phyloP scores from a whole-genome alignment of 2,797 vertebrate genomes.

The Sebastes itinus region DNA sequence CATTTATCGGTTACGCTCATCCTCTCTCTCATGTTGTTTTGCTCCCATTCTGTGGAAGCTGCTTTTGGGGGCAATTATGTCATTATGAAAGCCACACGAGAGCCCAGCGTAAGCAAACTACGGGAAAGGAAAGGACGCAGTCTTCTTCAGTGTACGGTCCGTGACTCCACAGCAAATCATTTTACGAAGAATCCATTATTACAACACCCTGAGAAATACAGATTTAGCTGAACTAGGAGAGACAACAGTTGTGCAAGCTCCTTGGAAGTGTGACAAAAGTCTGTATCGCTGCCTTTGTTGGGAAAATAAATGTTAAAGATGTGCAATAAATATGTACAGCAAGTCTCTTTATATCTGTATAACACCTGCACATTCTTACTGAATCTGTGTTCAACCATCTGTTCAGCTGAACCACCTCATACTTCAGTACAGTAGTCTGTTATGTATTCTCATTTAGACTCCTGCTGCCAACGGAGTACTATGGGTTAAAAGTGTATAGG shows the following conservation, averaged over 20 bases:
- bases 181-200: neutral
- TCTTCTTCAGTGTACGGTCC: neutral
- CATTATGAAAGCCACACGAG: conserved; percentile 39
- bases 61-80: conserved; percentile 27
- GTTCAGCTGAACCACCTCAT: neutral
- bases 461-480: neutral
- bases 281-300: neutral
- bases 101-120: conserved; percentile 1
- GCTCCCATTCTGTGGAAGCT: conserved; percentile 16
- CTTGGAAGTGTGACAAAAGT: neutral
- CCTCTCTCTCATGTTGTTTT: conserved; percentile 15
- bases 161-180: conserved; percentile 11
- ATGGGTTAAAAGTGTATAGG: conserved; percentile 57
- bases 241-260: neutral
- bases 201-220: neutral
- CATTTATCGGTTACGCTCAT: neutral
- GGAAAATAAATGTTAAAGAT: neutral
- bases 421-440: neutral
- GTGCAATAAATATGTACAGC: neutral
- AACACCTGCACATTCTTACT: neutral
- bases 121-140: neutral
- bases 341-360: neutral
- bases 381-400: neutral
- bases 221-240: neutral
- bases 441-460: conserved; percentile 10